Base-by-base conservation (phyloP, 1,140 invertebrate species). In the Aphidius gifuensis region DNA sequence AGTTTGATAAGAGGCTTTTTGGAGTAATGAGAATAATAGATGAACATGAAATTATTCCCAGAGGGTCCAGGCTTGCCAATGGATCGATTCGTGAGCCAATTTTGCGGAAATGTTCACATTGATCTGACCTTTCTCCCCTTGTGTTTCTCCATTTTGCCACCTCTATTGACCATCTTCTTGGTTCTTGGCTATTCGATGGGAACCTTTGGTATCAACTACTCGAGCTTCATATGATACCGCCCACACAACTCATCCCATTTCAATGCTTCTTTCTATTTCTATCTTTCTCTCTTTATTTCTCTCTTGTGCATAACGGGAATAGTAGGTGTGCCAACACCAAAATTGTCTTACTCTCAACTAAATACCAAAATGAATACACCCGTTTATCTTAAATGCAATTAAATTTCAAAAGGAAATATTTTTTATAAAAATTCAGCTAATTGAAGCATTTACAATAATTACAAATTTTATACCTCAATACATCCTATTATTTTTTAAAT, bases 71-170 rank as follows among this genome's bases (percentile, higher is more conserved):
- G 40, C 53, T 42, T 42, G 71, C 73, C 50, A 48, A 57, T 64
- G 59, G 65, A 80, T 80, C 79, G 77, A 79, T 79, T 70, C 76
- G 72, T 68, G 70, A 78, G 78, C 76, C 23, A 80, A 80, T 80
- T 78, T 78, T 74, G 75, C 76, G 78, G 77, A 80, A 77, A 79
- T 76, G 78, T 78, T 76, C 75, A 74, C 79, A 80, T 80, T 77
- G 79, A 80, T 80, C 79, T 80, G 74, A 70, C 72, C 50, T 16
- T 40, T 49, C 73, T 32, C 74, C 75, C 72, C 71, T 78, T 75
- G 71, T 70, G 21, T 44, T 39, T 45, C 16, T 48, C 51, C 8
- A 43, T 59, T 55, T 58, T 55, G 42, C 51, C 54, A 43, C 58
- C 61, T 42, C 61, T 9, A 39, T 59, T 43, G 57, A 39, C 43